Evolutionary conservation across 2,888 invertebrate genomes (phyloP).

Genomic region (Siphonodentalium dalli): DNA sequence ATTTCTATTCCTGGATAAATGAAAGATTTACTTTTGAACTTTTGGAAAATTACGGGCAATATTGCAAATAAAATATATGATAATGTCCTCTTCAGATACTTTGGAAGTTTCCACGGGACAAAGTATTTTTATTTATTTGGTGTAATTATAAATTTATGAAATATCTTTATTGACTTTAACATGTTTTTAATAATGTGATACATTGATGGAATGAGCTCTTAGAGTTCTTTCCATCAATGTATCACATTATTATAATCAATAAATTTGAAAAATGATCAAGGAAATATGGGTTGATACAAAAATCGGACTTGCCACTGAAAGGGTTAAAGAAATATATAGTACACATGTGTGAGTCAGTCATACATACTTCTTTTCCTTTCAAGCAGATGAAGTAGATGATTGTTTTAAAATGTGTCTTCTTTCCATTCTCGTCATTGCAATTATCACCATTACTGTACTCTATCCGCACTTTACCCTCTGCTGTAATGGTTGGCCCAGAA

Average conservation of each 20-base stretch:
- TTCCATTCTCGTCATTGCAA: constrained; percentile 37
- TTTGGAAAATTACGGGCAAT: not conserved
- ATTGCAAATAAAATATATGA: not conserved
- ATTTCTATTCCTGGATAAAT: no score
- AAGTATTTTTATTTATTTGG: not conserved
- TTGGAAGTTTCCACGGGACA: not conserved
- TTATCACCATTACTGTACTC: constrained; percentile 42
- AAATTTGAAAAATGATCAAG: no score
- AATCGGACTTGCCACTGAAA: no score
- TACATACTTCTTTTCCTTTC: constrained; percentile 39
- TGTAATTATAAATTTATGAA: constrained; percentile 3
- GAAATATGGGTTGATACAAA: no score
- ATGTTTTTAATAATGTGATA: no score
- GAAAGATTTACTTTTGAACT: no score
- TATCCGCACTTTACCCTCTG: constrained; percentile 38
- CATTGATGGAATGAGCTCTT: no score
- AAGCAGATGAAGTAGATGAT: constrained; percentile 53
- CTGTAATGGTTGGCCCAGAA: constrained; percentile 28
- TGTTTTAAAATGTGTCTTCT: constrained; percentile 40
- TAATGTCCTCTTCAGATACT: not conserved
- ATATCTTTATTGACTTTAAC: not conserved
- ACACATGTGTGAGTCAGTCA: not conserved
- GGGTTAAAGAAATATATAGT: not conserved
- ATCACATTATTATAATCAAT: no score
- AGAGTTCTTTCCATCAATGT: no score